Conservation (phyloP, 1,140 invertebrate genomes). For the Apis florea region DNA sequence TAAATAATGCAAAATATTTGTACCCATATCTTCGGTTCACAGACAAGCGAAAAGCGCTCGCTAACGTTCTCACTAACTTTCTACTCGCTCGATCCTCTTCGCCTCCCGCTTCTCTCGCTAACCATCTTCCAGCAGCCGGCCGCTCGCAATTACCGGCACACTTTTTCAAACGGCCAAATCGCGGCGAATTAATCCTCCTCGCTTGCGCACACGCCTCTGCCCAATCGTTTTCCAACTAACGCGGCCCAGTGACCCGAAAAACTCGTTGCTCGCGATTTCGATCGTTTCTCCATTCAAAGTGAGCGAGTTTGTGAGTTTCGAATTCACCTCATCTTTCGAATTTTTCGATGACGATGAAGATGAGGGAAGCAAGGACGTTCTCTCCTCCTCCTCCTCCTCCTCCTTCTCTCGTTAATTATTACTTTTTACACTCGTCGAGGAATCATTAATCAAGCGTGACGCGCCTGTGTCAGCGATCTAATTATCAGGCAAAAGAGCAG, state of each 20-base stretch:
- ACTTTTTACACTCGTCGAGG: slow-evolving; percentile 42
- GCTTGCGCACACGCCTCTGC: slow-evolving; percentile 7
- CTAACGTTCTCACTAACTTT: background rate
- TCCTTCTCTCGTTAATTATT: slow-evolving; percentile 56
- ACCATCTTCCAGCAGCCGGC: background rate
- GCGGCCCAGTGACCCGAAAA: slow-evolving; percentile 72
- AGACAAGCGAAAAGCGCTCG: background rate
- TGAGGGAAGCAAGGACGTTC: background rate
- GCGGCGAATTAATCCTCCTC: slow-evolving; percentile 9
- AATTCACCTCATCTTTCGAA: too few species aligned
- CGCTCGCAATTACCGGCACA: slow-evolving; percentile 13
- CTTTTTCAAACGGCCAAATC: slow-evolving; percentile 33
- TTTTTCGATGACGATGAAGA: background rate
- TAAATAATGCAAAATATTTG: too few species aligned
- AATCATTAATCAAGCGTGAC: slow-evolving; percentile 56
- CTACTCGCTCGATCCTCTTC: background rate
- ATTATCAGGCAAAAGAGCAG: slow-evolving; percentile 45
- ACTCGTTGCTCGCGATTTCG: slow-evolving; percentile 52
- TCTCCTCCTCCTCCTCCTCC: background rate
- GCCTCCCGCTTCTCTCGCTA: background rate
- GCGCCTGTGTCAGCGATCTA: slow-evolving; percentile 50
- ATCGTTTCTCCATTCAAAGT: too few species aligned
- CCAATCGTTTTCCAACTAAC: slow-evolving; percentile 52
- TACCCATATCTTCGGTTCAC: background rate
- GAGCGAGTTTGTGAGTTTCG: too few species aligned